Percentiles rank a stretch among this genome's conserved stretches.
These are phyloP conservation scores for Pandemis cinnamomeana DNA, from an alignment of 2,888 invertebrate species.

Conservation along the genomic window DNA sequence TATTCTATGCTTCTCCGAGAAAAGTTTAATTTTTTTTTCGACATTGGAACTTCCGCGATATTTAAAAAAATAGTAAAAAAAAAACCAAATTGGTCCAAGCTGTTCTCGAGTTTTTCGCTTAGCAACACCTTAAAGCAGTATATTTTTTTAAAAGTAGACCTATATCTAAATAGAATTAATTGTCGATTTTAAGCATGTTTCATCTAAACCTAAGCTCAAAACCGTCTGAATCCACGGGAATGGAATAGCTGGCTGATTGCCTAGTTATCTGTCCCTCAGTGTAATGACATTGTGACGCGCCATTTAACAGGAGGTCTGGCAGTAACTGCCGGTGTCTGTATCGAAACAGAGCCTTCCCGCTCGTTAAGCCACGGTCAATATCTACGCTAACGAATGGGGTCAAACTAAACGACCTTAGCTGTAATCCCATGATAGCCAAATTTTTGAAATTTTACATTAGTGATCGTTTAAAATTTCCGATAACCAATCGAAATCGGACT, in stretches of 20 bases:
- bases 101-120: too few relatives aligned
- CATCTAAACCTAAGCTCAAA: constrained; percentile 1
- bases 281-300: constrained; percentile 61
- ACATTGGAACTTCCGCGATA: too few relatives aligned
- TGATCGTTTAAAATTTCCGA: not conserved
- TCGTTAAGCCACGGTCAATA: constrained; percentile 63
- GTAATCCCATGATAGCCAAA: constrained; percentile 46
- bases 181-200: not conserved
- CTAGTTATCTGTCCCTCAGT: constrained; percentile 57
- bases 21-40: too few relatives aligned
- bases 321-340: constrained; percentile 66
- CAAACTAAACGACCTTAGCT: constrained; percentile 51
- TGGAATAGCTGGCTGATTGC: constrained; percentile 62
- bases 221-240: constrained; percentile 44
- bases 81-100: too few relatives aligned
- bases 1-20: too few relatives aligned
- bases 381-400: constrained; percentile 63
- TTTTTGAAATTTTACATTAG: constrained; percentile 21
- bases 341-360: constrained; percentile 60
- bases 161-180: too few relatives aligned
- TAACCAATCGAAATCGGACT: not conserved
- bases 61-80: too few relatives aligned
- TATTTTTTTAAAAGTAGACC: too few relatives aligned
- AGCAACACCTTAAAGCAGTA: too few relatives aligned
- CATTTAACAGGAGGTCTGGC: constrained; percentile 72